Conservation (phyloP, 2,888 invertebrate species). For the Himalopsyche tibetana region DNA sequence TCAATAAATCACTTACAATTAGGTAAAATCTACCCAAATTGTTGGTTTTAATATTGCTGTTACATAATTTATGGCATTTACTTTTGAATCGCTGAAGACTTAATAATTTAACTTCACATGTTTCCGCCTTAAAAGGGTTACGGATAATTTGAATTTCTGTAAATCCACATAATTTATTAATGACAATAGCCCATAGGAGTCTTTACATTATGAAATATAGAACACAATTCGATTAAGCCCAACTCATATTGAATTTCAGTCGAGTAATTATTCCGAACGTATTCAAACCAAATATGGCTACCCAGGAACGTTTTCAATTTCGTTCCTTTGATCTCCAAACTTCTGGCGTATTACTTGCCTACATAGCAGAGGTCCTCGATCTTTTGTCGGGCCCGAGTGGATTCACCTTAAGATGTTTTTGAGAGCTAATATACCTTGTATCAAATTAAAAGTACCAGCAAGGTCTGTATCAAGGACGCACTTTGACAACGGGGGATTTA, state of each 20-base stretch:
- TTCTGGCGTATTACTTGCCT: slow-evolving; percentile 34
- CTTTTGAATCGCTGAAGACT: background rate
- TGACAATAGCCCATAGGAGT: slow-evolving; percentile 12
- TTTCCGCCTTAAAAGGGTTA: background rate
- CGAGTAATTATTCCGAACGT: slow-evolving; percentile 41
- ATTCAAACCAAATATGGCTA: slow-evolving; percentile 41
- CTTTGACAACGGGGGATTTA: slow-evolving; percentile 34
- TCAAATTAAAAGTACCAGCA: slow-evolving; percentile 32
- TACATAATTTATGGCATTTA: background rate
- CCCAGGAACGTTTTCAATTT: slow-evolving; percentile 48
- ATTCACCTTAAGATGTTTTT: slow-evolving; percentile 39
- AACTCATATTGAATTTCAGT: slow-evolving; percentile 31
- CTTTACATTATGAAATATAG: background rate
- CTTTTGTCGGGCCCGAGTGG: slow-evolving; percentile 31
- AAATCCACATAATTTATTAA: slow-evolving; percentile 39
- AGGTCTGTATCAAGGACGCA: slow-evolving; percentile 42
- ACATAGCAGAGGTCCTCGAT: slow-evolving; percentile 27
- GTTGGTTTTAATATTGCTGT: no score
- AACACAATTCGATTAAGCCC: slow-evolving; percentile 37
- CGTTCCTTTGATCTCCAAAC: slow-evolving; percentile 46
- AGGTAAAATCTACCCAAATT: no score
- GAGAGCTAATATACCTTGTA: slow-evolving; percentile 34
- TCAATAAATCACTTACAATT: no score
- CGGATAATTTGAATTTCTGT: slow-evolving; percentile 1
- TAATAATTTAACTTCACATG: background rate